Evolutionary conservation across 2,113 vertebrate genomes (phyloP).

Genomic region (Sorex araneus): DNA sequence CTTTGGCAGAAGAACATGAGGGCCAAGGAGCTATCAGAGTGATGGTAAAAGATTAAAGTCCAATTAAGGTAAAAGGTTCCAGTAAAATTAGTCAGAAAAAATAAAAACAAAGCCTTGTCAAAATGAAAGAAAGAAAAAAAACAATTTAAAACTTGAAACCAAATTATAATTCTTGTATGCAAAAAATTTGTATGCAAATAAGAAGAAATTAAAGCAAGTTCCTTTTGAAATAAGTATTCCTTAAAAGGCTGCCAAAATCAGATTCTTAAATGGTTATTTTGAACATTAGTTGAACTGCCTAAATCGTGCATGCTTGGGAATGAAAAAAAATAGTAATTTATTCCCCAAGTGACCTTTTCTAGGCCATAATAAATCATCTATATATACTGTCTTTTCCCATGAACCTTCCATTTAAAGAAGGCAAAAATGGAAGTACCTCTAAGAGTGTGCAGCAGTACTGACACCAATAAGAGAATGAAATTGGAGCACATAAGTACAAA

Average conservation of each 20-base stretch:
- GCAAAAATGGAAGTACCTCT: constrained; percentile 47
- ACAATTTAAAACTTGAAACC: constrained; percentile 49
- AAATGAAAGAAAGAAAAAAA: constrained; percentile 35
- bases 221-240: constrained; percentile 67
- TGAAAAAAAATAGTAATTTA: constrained; percentile 78
- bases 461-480: constrained; percentile 5
- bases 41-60: neutral
- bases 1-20: neutral
- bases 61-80: constrained; percentile 18
- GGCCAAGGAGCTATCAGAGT: neutral
- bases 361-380: constrained; percentile 74
- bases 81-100: neutral
- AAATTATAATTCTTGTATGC: constrained; percentile 8
- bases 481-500: neutral
- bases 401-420: constrained; percentile 63
- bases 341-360: constrained; percentile 75
- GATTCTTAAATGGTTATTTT: constrained; percentile 74
- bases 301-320: constrained; percentile 61
- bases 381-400: constrained; percentile 50
- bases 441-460: neutral
- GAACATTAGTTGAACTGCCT: constrained; percentile 61
- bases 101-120: neutral
- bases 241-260: constrained; percentile 68
- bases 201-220: constrained; percentile 61
- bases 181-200: constrained; percentile 71